Evolutionary conservation across 2,113 vertebrate genomes (phyloP).

Genomic region (Coreoperca whiteheadi): DNA sequence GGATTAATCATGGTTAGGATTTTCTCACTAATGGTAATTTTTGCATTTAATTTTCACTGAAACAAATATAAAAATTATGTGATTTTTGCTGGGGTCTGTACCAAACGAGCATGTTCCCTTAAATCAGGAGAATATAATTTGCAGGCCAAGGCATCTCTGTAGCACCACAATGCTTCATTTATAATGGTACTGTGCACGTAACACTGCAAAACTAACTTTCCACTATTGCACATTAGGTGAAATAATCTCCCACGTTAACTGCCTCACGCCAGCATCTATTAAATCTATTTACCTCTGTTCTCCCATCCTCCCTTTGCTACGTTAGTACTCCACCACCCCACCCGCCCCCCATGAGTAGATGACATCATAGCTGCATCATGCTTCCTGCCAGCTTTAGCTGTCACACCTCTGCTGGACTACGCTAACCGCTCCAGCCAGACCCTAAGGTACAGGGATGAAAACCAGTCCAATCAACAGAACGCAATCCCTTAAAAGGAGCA

Average conservation of each 20-base stretch:
- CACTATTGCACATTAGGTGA: neutral
- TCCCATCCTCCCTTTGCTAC: conserved; percentile 27
- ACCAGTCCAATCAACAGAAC: neutral
- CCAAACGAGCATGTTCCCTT: too few species aligned
- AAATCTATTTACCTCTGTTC: conserved; percentile 46
- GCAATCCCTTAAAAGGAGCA: neutral
- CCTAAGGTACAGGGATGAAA: neutral
- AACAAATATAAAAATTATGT: too few species aligned
- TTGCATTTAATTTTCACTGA: too few species aligned
- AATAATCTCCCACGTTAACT: conserved; percentile 18
- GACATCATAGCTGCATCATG: conserved; percentile 86
- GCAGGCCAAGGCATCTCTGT: too few species aligned
- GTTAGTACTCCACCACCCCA: conserved; percentile 55
- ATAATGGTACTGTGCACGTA: neutral
- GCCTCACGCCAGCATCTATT: conserved; percentile 20
- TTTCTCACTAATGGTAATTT: neutral
- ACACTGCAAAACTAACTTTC: conserved; percentile 1
- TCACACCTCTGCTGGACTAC: conserved; percentile 55
- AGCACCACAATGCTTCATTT: too few species aligned
- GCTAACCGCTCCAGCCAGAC: neutral
- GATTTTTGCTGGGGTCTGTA: too few species aligned
- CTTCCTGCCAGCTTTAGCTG: conserved; percentile 67
- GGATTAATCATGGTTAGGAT: neutral
- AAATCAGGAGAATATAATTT: too few species aligned
- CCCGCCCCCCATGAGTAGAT: conserved; percentile 69